Base-by-base conservation (phyloP, 2,888 invertebrate species). In the Meteorus colon region DNA sequence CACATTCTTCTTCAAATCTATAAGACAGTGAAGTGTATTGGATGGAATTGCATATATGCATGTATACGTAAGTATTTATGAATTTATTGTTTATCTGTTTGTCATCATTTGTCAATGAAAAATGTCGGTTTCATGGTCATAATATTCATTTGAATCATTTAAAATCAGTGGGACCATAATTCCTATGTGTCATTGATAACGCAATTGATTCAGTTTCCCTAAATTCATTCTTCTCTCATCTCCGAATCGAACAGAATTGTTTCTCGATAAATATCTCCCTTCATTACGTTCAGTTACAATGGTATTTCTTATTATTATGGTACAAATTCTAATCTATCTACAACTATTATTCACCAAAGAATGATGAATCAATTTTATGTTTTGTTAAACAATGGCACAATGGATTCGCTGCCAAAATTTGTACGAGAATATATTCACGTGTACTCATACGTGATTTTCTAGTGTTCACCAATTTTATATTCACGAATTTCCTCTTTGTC, bases 391-490 rank as follows among this genome's bases (percentile, higher is more conserved):
- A 41, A 37, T 37, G 34, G n/a, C 14, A 29, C n/a, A 4, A 62
- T 34, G 62, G 48, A 48, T 69, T 19, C 5, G 6, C 77, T 85
- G 82, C 79, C 75, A 81, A 83, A 84, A 86, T 82, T 76, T 78
- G 83, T 86, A 86, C 81, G 85, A 85, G 86, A 85, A 86, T 86
- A 86, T 85, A 84, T 83, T 79, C 79, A 75, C 80, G 78, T 77
- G 51, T 73, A 34, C 29, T 29, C 31, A 12, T 65, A 72, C 71
- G 60, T 31, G 59, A 31, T 37, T 67, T 48, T 55, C 27, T 27
- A 37, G 66, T 27, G 59, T 29, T 37, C 8, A 59, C 34, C 34
- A 34, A 19, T n/a, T 37, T 4, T 19, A n/a, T 41, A 1, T 34
- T 16, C 16, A 63, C n/a, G 3, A 1, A 19, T 34, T 34, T 41